Conservation (phyloP, 2,113 vertebrate species). For the Herpailurus yagouaroundi region DNA sequence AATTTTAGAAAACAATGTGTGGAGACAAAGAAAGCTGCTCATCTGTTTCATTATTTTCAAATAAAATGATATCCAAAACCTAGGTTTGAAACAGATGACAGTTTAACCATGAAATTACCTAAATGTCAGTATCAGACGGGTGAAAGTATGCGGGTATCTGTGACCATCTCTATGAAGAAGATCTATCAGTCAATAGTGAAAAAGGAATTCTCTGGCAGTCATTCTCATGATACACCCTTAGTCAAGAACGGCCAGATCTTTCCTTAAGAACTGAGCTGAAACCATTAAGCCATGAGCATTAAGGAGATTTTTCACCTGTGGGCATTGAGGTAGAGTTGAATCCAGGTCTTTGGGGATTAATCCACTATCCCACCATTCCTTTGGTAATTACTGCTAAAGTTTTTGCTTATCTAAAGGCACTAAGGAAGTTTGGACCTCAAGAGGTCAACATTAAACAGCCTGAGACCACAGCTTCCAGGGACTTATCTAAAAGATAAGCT, state of each 20-base stretch:
- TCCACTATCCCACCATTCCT: slow-evolving; percentile 64
- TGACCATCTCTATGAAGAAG: background rate
- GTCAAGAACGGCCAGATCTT: slow-evolving; percentile 10
- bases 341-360: slow-evolving; percentile 74
- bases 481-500: slow-evolving; percentile 86
- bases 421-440: slow-evolving; percentile 84
- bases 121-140: background rate
- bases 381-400: slow-evolving; percentile 76
- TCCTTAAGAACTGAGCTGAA: slow-evolving; percentile 19
- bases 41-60: background rate
- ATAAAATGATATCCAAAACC: background rate
- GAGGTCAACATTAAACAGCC: slow-evolving; percentile 83
- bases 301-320: slow-evolving; percentile 50
- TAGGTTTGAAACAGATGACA: background rate
- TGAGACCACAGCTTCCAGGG: slow-evolving; percentile 82
- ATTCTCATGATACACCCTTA: background rate
- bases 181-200: background rate
- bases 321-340: slow-evolving; percentile 74
- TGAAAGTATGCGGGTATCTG: background rate
- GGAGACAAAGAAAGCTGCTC: background rate
- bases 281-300: background rate
- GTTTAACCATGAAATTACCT: background rate
- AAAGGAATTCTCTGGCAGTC: background rate
- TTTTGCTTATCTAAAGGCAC: slow-evolving; percentile 84
- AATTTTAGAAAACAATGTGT: slow-evolving; percentile 36